Evolutionary conservation across 2,888 invertebrate species (phyloP).

Genomic region (Agrypnus murinus): DNA sequence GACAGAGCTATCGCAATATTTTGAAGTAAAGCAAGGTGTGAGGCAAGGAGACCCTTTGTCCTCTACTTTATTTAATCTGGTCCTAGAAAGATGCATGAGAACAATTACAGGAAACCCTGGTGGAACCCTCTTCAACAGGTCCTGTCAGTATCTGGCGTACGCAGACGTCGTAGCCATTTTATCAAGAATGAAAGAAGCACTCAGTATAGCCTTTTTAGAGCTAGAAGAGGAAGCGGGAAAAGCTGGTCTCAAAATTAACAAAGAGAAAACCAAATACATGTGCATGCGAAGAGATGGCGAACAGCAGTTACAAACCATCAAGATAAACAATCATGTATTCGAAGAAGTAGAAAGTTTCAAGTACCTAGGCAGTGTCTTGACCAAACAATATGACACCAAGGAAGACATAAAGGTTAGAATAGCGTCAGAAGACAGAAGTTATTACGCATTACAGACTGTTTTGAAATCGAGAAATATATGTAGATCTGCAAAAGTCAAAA

Average conservation of each 20-base stretch:
- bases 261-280: constrained; percentile 2
- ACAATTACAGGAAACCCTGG: constrained; percentile 2
- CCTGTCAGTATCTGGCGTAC: background rate
- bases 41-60: constrained; percentile 1
- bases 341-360: constrained; percentile 1
- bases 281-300: too few relatives aligned
- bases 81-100: too few relatives aligned
- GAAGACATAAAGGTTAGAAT: background rate
- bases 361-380: constrained; percentile 9
- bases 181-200: background rate
- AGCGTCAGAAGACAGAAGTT: background rate
- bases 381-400: background rate
- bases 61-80: constrained; percentile 10
- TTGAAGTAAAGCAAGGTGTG: constrained; percentile 1
- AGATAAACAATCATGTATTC: too few relatives aligned
- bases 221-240: background rate
- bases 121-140: background rate
- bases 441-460: background rate
- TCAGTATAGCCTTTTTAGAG: background rate
- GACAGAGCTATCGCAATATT: background rate
- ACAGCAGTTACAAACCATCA: too few relatives aligned
- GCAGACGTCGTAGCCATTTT: background rate
- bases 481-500: background rate
- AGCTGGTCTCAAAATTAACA: background rate
- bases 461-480: constrained; percentile 8